Percentiles rank a stretch among this genome's conserved stretches.
Conservation (phyloP, 2,797 vertebrate genomes). For the Pangasius mekongensis region DNA sequence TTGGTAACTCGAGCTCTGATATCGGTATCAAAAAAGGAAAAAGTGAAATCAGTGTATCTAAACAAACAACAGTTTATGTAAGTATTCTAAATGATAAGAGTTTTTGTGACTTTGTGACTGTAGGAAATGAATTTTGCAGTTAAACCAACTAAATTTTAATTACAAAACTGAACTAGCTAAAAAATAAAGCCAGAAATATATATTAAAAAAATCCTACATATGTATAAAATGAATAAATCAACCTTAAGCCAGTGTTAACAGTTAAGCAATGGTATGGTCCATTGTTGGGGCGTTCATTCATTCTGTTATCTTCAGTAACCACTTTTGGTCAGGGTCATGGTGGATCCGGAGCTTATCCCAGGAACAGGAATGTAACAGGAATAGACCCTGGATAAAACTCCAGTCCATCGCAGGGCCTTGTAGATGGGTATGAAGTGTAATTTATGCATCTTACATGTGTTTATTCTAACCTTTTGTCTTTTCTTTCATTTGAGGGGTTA, state of each 20-base stretch:
- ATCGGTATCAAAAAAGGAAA: background rate
- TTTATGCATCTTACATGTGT: background rate
- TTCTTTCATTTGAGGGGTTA: background rate
- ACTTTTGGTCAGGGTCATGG: background rate
- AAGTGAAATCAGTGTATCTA: background rate
- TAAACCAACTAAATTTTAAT: background rate
- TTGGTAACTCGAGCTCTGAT: background rate
- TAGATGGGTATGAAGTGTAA: background rate
- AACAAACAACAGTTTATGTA: background rate
- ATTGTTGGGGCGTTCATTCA: background rate
- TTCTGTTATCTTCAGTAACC: background rate
- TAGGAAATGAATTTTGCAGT: background rate
- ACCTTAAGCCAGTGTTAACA: background rate
- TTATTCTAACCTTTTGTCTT: background rate
- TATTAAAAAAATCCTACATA: background rate
- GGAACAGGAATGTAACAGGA: background rate
- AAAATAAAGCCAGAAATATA: background rate
- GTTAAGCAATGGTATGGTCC: background rate
- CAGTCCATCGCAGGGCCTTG: background rate
- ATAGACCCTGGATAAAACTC: background rate
- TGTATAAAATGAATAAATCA: background rate
- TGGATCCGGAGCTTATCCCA: background rate
- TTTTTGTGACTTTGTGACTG: background rate
- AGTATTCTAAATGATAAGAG: background rate
- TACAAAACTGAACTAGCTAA: background rate